Conservation (phyloP, 2,797 vertebrate species). For the Peromyscus nudipes region DNA sequence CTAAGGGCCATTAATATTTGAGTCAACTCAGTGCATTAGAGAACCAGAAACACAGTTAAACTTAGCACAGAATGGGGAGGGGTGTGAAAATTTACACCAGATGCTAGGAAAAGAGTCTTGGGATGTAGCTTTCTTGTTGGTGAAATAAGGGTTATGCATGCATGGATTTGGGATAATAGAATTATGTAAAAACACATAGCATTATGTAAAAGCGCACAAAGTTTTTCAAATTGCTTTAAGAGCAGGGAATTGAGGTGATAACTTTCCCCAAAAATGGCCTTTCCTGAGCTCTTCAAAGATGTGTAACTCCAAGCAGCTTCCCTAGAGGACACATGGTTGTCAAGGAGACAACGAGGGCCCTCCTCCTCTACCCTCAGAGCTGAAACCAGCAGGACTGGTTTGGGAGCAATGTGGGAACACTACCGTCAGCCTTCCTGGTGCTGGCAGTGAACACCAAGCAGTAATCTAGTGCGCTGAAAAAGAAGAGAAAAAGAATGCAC, state of each 20-base stretch:
- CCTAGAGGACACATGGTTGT: conserved; percentile 84
- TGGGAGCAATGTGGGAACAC: conserved; percentile 64
- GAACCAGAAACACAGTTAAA: conserved; percentile 47
- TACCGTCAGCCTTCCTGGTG: conserved; percentile 69
- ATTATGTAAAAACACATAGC: conserved; percentile 16
- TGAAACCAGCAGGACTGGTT: conserved; percentile 72
- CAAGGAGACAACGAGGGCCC: conserved; percentile 88
- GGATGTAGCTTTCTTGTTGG: conserved; percentile 27
- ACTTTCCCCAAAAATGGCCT: conserved; percentile 35
- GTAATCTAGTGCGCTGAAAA: not conserved
- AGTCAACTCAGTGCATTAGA: conserved; percentile 32
- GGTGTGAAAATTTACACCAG: not conserved
- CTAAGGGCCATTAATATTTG: conserved; percentile 57
- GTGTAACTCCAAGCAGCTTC: conserved; percentile 79
- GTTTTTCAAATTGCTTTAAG: conserved; percentile 23
- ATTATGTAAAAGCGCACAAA: conserved; percentile 11
- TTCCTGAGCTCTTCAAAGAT: conserved; percentile 72
- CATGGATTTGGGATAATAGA: conserved; percentile 19
- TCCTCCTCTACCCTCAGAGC: conserved; percentile 82
- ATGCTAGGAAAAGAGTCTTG: conserved; percentile 2
- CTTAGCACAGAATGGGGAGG: not conserved
- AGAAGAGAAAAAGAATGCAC: not conserved
- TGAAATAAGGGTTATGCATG: not conserved
- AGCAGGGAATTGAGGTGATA: conserved; percentile 26
- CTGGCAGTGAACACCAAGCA: conserved; percentile 29